Base-by-base conservation (phyloP, 2,888 invertebrate species). In the Stenodema calcarata region DNA sequence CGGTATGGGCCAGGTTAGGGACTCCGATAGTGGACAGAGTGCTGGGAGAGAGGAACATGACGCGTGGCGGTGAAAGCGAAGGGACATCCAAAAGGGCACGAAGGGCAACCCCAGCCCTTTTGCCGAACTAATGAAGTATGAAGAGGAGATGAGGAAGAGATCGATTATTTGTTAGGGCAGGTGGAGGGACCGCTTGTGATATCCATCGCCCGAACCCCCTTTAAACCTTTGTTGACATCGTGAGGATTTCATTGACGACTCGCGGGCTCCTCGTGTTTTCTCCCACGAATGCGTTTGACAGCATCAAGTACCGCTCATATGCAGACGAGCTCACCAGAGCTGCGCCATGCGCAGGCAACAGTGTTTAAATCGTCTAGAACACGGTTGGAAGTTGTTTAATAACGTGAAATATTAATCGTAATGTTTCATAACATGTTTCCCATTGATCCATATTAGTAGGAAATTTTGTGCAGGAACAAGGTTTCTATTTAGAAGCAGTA, bases 71-170 rank as follows among this genome's bases (percentile, higher is more conserved):
- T 78, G 23, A 23, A 47, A 47, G 78, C 23, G 44, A 78, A 14
- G 27, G 44, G 44, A 42, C 23, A 23, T 23, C 78, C 44, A 44
- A 75, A 78, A 78, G 78, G 78, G 78, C 78, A 78, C 44, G 44
- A 41, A 78, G 78, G 62, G 62, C 23, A 62, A 23, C 62, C 62
- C 35, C 62, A 44, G 78, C 44, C 41, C 44, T 47, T 78, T 78
- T 78, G 78, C 44, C 78, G 44, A 42, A 23, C 44, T 78, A 78
- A 78, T 78, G 78, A 78, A 78, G 78, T 78, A 44, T 78, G 44
- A 78, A 18, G 44, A 78, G 78, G 78, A 62, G 62, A 62, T 62
- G 62, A 62, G 62, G 62, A 62, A 62, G 23, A 23, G 27, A 62
- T 62, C 62, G 62, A 62, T 62, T 35, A 62, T 62, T 23, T 62